These are phyloP conservation scores for Tubiluchus corallicola DNA, from an alignment of 2,888 invertebrate genomes.

Conservation along the genomic window DNA sequence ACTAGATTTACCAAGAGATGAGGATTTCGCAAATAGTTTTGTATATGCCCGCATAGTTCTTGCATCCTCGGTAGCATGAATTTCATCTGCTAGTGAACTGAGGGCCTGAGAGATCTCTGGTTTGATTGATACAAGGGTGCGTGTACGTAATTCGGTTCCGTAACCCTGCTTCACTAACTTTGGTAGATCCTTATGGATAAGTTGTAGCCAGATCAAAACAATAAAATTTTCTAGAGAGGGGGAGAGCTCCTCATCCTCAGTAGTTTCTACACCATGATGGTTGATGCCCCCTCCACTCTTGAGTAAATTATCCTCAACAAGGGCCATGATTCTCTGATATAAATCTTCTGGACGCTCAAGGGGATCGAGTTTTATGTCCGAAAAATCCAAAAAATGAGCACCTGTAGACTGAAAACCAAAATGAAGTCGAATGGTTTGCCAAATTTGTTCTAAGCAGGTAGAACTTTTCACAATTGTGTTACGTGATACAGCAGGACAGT, in stretches of 20 bases:
- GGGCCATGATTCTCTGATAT: conserved; percentile 13
- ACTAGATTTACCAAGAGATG: too few species aligned
- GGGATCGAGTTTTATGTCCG: conserved; percentile 11
- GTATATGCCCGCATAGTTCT: neutral
- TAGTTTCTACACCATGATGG: conserved; percentile 9
- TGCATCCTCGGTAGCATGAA: neutral
- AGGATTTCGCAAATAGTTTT: neutral
- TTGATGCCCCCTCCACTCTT: conserved; percentile 8
- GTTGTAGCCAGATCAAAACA: conserved; percentile 13
- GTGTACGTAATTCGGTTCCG: neutral
- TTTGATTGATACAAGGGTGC: conserved; percentile 1
- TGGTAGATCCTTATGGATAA: conserved; percentile 15
- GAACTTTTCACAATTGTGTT: conserved; percentile 10
- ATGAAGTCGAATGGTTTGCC: conserved; percentile 14
- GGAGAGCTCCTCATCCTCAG: conserved; percentile 11
- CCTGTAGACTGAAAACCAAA: conserved; percentile 17
- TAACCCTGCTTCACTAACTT: conserved; percentile 14
- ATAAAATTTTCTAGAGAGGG: conserved; percentile 15
- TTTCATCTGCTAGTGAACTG: neutral
- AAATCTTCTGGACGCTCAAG: conserved; percentile 14
- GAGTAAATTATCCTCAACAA: conserved; percentile 14
- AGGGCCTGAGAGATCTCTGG: neutral
- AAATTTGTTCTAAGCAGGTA: conserved; percentile 8
- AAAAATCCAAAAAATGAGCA: conserved; percentile 14
- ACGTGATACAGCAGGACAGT: neutral